Conservation (phyloP, 2,888 invertebrate species). For the Drosophila buzzatii region DNA sequence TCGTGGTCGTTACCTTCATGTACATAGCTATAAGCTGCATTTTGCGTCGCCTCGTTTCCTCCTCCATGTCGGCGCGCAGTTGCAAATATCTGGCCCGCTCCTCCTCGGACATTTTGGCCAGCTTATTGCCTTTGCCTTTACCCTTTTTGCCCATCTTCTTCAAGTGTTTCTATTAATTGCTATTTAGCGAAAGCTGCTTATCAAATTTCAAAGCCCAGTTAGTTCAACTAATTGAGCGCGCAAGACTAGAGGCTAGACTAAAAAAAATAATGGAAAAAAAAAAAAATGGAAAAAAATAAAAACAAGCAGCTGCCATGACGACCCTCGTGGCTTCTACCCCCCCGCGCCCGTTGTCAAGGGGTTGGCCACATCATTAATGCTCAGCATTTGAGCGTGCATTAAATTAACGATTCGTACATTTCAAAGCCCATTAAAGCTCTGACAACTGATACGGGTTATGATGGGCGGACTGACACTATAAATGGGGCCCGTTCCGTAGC, state of each 20-base stretch:
- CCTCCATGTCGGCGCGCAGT: slow-evolving; percentile 92
- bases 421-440: slow-evolving; percentile 52
- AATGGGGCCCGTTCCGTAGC: slow-evolving; percentile 1
- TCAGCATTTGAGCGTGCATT: slow-evolving; percentile 28
- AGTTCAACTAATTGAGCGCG: slow-evolving; percentile 54
- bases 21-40: slow-evolving; percentile 92
- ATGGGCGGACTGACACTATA: slow-evolving; percentile 45
- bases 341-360: slow-evolving; percentile 41
- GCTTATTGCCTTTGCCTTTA: slow-evolving; percentile 89
- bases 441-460: slow-evolving; percentile 40
- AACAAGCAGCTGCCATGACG: slow-evolving; percentile 52
- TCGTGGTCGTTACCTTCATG: slow-evolving; percentile 88
- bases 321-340: slow-evolving; percentile 6
- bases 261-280: not conserved
- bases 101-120: slow-evolving; percentile 94
- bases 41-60: slow-evolving; percentile 92
- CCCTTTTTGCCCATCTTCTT: slow-evolving; percentile 88
- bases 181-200: slow-evolving; percentile 50
- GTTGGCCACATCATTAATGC: slow-evolving; percentile 43
- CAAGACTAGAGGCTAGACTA: slow-evolving; percentile 5
- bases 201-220: slow-evolving; percentile 55
- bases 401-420: slow-evolving; percentile 56
- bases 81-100: slow-evolving; percentile 92
- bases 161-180: slow-evolving; percentile 26
- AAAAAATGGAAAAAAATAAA: slow-evolving; percentile 22